Conservation (phyloP, 2,888 invertebrate species). For the Luperina nickerlii region DNA sequence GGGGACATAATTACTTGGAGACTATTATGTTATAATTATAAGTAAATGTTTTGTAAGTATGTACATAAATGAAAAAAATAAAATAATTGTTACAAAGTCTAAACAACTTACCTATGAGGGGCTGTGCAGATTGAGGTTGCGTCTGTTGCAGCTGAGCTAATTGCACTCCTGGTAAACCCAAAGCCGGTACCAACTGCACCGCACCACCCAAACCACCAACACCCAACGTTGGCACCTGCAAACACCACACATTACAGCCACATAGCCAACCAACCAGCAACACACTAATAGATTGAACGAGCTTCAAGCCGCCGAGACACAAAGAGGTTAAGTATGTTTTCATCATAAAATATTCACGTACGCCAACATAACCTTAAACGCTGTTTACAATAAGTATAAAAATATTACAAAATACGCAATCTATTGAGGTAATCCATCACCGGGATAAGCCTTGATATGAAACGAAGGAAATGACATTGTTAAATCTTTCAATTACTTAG, state of each 20-base stretch:
- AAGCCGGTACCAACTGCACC: constrained; percentile 94
- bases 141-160: constrained; percentile 83
- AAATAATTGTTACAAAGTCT: background rate
- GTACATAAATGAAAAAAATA: background rate
- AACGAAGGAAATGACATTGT: constrained; percentile 22
- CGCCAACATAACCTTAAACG: constrained; percentile 35
- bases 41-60: background rate
- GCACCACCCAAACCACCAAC: constrained; percentile 94
- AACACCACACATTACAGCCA: constrained; percentile 9
- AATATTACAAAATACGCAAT: constrained; percentile 17
- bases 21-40: background rate
- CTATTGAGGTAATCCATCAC: constrained; percentile 11
- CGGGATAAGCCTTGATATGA: background rate
- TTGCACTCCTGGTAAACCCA: constrained; percentile 89
- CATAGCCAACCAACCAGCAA: constrained; percentile 2
- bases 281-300: constrained; percentile 35
- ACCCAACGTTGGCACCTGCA: constrained; percentile 91
- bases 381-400: constrained; percentile 2
- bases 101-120: constrained; percentile 56
- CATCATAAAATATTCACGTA: constrained; percentile 45
- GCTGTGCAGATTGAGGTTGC: constrained; percentile 78
- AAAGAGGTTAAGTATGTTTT: constrained; percentile 47
- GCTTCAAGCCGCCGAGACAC: constrained; percentile 30
- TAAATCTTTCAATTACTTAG: constrained; percentile 43
- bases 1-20: background rate